phyloP scores from a whole-genome alignment of 2,888 invertebrate genomes.

The Drosophila ezoana region DNA sequence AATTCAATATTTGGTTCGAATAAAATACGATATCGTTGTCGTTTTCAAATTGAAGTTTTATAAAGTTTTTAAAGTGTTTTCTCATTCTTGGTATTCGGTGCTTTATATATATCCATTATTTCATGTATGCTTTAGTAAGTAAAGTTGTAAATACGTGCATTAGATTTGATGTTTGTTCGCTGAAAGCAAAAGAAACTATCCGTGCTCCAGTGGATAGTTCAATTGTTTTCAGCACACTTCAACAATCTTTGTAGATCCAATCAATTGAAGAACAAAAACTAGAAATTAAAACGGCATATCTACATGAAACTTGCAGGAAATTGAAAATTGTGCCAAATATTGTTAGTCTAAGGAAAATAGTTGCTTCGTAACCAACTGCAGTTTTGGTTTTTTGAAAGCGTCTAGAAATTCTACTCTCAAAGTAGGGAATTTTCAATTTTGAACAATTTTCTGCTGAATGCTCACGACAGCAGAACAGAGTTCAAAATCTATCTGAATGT shows the following conservation, averaged over 20 bases:
- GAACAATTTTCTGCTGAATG: slow-evolving; percentile 82
- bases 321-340: slow-evolving; percentile 38
- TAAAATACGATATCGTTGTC: slow-evolving; percentile 79
- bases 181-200: slow-evolving; percentile 39
- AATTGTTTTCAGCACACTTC: slow-evolving; percentile 27
- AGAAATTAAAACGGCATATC: slow-evolving; percentile 13
- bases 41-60: slow-evolving; percentile 68
- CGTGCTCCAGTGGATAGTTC: slow-evolving; percentile 71
- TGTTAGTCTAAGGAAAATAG: background rate
- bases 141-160: slow-evolving; percentile 39
- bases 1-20: slow-evolving; percentile 72
- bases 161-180: slow-evolving; percentile 3
- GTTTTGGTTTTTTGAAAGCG: slow-evolving; percentile 45
- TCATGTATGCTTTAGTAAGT: slow-evolving; percentile 38
- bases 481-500: slow-evolving; percentile 54
- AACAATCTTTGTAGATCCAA: slow-evolving; percentile 1
- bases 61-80: slow-evolving; percentile 68
- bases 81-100: slow-evolving; percentile 41
- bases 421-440: slow-evolving; percentile 43
- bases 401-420: slow-evolving; percentile 7
- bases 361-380: slow-evolving; percentile 60
- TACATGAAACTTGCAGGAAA: slow-evolving; percentile 37
- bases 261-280: background rate
- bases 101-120: slow-evolving; percentile 23
- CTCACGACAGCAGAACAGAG: slow-evolving; percentile 82